These are phyloP conservation scores for Acanthosepion esculentum DNA, from an alignment of 2,888 invertebrate genomes.

Conservation along the genomic window DNA sequence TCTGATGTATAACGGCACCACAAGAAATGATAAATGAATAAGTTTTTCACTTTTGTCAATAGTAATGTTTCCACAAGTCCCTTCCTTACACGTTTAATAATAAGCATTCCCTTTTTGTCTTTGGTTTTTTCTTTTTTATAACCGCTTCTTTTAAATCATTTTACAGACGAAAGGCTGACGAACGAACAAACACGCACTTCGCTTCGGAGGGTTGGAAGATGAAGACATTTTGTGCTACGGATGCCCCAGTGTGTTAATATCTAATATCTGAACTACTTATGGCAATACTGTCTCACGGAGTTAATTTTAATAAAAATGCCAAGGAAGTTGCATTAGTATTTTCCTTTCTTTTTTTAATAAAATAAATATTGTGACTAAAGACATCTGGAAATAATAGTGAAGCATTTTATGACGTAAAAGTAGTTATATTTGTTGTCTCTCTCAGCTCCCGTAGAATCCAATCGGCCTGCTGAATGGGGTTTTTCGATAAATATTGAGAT, in stretches of 20 bases:
- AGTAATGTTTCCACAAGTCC: background rate
- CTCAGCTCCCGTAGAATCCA: background rate
- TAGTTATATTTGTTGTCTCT: background rate
- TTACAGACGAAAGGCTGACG: background rate
- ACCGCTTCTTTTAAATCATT: background rate
- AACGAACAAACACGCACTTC: slow-evolving; percentile 18
- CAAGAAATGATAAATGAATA: background rate
- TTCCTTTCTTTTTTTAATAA: no score
- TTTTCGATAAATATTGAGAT: background rate
- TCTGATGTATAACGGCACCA: background rate
- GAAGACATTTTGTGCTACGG: background rate
- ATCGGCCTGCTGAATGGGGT: background rate
- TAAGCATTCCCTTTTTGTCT: background rate
- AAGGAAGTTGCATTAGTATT: no score
- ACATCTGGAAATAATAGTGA: background rate
- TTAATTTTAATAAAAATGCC: no score
- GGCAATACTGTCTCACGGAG: no score
- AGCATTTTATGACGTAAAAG: background rate
- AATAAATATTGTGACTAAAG: background rate
- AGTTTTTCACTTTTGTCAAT: background rate
- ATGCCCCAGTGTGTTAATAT: background rate
- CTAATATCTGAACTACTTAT: background rate
- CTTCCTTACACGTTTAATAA: background rate
- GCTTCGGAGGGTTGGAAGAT: background rate
- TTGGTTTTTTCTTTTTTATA: background rate